Evolutionary conservation across 2,797 vertebrate genomes (phyloP).

Genomic region (Gymnodraco acuticeps): DNA sequence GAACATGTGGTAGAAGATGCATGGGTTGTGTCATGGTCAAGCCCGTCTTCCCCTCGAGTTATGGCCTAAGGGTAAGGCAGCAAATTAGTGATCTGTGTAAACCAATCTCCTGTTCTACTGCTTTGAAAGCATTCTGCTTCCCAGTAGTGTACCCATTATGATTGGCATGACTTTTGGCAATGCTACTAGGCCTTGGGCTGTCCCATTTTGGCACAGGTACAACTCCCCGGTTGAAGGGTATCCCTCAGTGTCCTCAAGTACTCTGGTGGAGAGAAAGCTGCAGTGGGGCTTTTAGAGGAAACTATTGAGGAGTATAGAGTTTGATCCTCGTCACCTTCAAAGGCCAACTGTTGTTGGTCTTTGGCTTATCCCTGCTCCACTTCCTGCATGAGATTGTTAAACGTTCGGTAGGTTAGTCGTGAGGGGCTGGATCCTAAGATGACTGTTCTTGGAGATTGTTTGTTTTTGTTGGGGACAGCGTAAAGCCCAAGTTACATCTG

Average conservation of each 20-base stretch:
- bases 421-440: neutral
- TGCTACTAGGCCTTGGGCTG: neutral
- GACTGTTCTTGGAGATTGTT: neutral
- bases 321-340: no score
- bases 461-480: neutral
- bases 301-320: neutral
- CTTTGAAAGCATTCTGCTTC: neutral
- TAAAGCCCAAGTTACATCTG: neutral
- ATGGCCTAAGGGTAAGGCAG: neutral
- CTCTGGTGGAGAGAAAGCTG: neutral
- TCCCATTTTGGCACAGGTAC: constrained; percentile 1
- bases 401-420: neutral
- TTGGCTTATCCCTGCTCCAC: neutral
- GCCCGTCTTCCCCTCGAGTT: neutral
- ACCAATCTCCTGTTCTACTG: neutral
- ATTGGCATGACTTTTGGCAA: neutral
- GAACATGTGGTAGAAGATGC: neutral
- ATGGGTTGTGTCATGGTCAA: neutral
- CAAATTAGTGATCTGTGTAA: constrained; percentile 17
- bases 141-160: neutral
- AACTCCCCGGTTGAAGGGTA: neutral
- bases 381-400: neutral
- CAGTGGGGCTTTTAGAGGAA: neutral
- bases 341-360: neutral
- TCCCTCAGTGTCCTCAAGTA: neutral